Percentiles rank a stretch among this genome's conserved stretches.
Conservation (phyloP, 2,888 invertebrate genomes). For the Apamea crenata region DNA sequence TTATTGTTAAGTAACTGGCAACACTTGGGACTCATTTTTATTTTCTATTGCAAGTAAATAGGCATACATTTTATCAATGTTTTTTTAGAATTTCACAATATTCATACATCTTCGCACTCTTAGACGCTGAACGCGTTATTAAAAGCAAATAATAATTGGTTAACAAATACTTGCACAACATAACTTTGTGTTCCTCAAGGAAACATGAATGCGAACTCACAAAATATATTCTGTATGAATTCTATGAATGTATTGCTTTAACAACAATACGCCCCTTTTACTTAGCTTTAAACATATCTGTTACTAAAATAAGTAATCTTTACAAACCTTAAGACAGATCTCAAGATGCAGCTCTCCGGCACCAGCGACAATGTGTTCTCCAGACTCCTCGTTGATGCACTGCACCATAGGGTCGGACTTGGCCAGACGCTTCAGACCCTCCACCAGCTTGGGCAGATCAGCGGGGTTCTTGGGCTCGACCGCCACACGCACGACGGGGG, state of each 20-base stretch:
- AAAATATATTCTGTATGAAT: not conserved
- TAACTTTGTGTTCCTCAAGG: not conserved
- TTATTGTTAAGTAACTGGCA: slow-evolving; percentile 82
- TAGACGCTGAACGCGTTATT: no score
- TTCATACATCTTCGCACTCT: not conserved
- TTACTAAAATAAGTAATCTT: not conserved
- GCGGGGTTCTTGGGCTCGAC: slow-evolving; percentile 99
- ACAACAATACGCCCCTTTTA: not conserved
- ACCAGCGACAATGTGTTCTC: slow-evolving; percentile 99
- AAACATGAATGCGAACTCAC: not conserved
- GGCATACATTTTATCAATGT: not conserved
- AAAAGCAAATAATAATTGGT: no score
- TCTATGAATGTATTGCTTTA: not conserved
- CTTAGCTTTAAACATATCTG: not conserved
- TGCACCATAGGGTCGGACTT: slow-evolving; percentile 99
- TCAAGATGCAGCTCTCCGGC: slow-evolving; percentile 99
- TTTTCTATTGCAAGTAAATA: not conserved
- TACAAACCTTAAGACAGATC: slow-evolving; percentile 97
- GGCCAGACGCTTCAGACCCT: slow-evolving; percentile 99
- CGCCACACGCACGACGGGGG: slow-evolving; percentile 99
- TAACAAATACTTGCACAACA: not conserved
- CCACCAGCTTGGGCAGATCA: slow-evolving; percentile 99
- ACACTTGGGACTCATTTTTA: slow-evolving; percentile 83
- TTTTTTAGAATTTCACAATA: not conserved
- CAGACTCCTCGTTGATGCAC: slow-evolving; percentile 99